Base-by-base conservation (phyloP, 2,113 vertebrate species). In the Ammodytes dubius region DNA sequence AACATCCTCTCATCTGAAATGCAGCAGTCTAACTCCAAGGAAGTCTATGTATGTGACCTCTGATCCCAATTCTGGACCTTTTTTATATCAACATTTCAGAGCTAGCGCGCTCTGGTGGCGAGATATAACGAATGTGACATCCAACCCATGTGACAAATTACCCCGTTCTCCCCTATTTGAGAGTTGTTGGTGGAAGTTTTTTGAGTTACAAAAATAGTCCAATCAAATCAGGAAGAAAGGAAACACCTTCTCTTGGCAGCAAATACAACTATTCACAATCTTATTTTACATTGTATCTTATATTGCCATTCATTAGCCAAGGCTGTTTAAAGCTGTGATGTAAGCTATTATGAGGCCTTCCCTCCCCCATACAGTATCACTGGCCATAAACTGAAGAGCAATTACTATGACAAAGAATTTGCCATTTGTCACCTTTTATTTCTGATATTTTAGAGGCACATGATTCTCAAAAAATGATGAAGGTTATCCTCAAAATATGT, bases 101-200 rank as follows among this genome's bases (percentile, higher is more conserved):
- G n/a, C n/a, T n/a, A n/a, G n/a, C n/a, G n/a, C n/a, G n/a, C n/a
- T n/a, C n/a, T n/a, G n/a, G n/a, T n/a, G n/a, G n/a, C n/a, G n/a
- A n/a, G n/a, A n/a, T n/a, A n/a, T n/a, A n/a, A n/a, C n/a, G n/a
- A n/a, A n/a, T n/a, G n/a, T n/a, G n/a, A n/a, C n/a, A n/a, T n/a
- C n/a, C n/a, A n/a, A n/a, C n/a, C n/a, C n/a, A n/a, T n/a, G n/a
- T n/a, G n/a, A n/a, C n/a, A n/a, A n/a, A n/a, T n/a, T n/a, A n/a
- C n/a, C n/a, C n/a, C n/a, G n/a, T n/a, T n/a, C n/a, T n/a, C n/a
- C n/a, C n/a, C n/a, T n/a, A 79, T 66, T 19, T 52, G 84, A 74
- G 74, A 86, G 74, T 54, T 72, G 42, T 84, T 75, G 85, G 75
- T 42, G 65, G 57, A 46, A 19, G 35, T 47, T 81, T 75, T 68